Percentiles rank a stretch among this genome's conserved stretches.
phyloP scores from a whole-genome alignment of 2,113 vertebrate genomes.

The Camarhynchus parvulus region DNA sequence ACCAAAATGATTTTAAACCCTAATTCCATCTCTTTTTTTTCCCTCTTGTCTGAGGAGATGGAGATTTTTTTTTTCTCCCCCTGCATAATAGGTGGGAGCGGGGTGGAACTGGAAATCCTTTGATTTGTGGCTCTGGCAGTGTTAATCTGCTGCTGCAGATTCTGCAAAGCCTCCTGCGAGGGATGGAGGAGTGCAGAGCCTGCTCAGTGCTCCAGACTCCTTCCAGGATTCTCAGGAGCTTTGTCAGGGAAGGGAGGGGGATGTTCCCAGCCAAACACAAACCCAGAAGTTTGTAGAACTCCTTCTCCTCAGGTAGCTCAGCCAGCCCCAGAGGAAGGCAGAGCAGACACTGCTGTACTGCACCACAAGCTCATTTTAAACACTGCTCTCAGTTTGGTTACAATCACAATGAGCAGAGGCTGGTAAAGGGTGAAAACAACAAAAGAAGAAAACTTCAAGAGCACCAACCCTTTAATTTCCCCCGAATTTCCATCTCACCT shows the following conservation, averaged over 20 bases:
- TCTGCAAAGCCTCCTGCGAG: not conserved
- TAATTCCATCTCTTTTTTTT: not conserved
- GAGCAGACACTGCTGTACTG: not conserved
- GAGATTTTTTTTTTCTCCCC: not conserved
- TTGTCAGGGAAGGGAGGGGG: not conserved
- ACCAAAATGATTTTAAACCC: not conserved
- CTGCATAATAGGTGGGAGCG: not conserved
- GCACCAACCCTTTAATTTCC: not conserved
- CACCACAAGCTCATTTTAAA: not conserved
- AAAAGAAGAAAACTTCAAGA: not conserved
- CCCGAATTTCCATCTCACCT: not conserved
- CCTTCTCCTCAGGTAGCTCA: not conserved
- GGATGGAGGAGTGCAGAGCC: not conserved
- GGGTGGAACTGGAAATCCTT: not conserved
- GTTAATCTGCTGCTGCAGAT: constrained; percentile 21
- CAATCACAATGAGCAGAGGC: not conserved
- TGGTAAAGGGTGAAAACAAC: not conserved
- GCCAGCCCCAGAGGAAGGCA: not conserved
- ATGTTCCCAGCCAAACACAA: not conserved
- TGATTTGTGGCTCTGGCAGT: not conserved
- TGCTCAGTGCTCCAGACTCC: not conserved
- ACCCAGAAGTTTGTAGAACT: not conserved
- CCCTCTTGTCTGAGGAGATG: not conserved
- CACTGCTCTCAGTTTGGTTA: not conserved
- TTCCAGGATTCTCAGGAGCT: not conserved